Evolutionary conservation across 2,797 vertebrate genomes (phyloP), one percentile per base, ranked within the genome.

Genomic region (Danionella dracula): DNA sequence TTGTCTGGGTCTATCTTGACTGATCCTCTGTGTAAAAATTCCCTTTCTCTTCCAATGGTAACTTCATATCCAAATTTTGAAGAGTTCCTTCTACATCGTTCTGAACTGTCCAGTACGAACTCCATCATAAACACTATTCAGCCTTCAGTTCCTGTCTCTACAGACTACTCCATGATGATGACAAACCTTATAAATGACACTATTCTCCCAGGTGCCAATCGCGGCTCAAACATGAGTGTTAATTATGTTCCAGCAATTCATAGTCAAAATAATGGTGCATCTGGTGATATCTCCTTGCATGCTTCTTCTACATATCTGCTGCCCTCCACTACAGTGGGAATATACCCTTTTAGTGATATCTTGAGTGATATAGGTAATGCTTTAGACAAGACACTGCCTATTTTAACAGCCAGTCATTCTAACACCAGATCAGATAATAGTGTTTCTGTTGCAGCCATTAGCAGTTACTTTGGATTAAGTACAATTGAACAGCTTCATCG

Each of bases 381-480:
- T 51, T 35, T 83, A 79, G 82, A 86, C 1, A 75, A 81, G 58
- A 74, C 80, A 63, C 77, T 82, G 66, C 75, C 72, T 71, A 11
- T 77, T 0, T 67, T 83, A 77, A 74, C 46, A 66, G 7, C 76
- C 80, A 65, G 49, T 61, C n/a, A n/a, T n/a, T n/a, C n/a, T n/a
- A n/a, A n/a, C n/a, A n/a, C n/a, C n/a, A n/a, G n/a, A n/a, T n/a
- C n/a, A n/a, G 82, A 90, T 75, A 58, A 51, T 19, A 81, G 71
- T 77, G 42, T 90, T 90, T 92, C 90, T 85, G 72, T 92, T 89
- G 82, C 82, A 71, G 80, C 85, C 77, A 66, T 81, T 75, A 67
- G 77, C 75, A 78, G 86, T 64, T 72, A 48, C 72, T 72, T 61
- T 77, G 78, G 79, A 72, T 81, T 76, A 76, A 72, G 79, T 67